Base-by-base conservation (phyloP, 2,888 invertebrate genomes). In the Serrognathus titanus region DNA sequence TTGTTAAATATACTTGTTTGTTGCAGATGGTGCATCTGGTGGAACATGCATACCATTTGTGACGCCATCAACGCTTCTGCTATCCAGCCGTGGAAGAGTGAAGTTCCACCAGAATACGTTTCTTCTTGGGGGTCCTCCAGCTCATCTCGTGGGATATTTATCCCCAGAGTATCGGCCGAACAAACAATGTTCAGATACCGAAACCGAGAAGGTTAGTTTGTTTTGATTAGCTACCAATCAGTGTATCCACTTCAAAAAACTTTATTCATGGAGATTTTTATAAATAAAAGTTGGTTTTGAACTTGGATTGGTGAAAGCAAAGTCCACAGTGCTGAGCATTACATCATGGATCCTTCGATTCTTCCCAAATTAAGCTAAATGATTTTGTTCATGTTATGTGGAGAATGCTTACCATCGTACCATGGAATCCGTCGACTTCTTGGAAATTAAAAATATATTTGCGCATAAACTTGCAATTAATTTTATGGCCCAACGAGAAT, bases 171-270 rank as follows among this genome's bases (percentile, higher is more conserved):
- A 81, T 72, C 76, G 80, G 63, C 78, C 77, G 40, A 80, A 78
- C 63, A 79, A 71, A 62, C 78, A 57, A 41, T 82, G 77, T 68
- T 78, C 79, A 50, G 83, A 83, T 68, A 81, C 81, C 52, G 82
- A 83, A 71, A 79, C 81, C 51, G 84, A 83, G 76, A 83, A 83
- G 80, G 83, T 82, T 72, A 71, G 59, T 16, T 3, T n/a, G n/a
- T n/a, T 16, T 16, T 16, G 3, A 2, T 16, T 16, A 16, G 3
- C 16, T 1, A 16, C 3, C 16, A 16, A 16, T 2, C 2, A 16
- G 16, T 16, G 2, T 16, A 2, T 2, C 2, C 1, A 2, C 16
- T 16, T 16, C 2, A 16, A 16, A 16, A 16, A 2, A 16, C 1
- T 2, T 2, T 16, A 16, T 16, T 16, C 16, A 16, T 16, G 3